Evolutionary conservation across 1,140 invertebrate genomes (phyloP).

Genomic region (Sesamia nonagrioides): DNA sequence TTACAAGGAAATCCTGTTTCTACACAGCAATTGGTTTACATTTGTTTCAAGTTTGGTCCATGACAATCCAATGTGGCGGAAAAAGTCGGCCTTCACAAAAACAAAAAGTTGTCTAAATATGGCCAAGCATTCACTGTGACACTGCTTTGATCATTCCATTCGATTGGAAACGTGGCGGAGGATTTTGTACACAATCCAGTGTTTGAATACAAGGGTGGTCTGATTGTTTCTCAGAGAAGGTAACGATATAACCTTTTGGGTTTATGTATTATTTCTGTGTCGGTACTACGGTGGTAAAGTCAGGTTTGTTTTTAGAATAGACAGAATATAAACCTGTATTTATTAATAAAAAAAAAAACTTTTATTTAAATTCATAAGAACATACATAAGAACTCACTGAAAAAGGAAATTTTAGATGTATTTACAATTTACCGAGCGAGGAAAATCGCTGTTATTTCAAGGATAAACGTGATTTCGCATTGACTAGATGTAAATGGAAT

Average conservation of each 20-base stretch:
- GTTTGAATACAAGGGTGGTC: not conserved
- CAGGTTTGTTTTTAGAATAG: not conserved
- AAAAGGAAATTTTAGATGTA: conserved; percentile 24
- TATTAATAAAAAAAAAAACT: not conserved
- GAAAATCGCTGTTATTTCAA: conserved; percentile 37
- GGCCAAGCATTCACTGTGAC: conserved; percentile 29
- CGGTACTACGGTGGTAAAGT: not conserved
- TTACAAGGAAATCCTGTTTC: conserved; percentile 36
- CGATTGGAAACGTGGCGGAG: conserved; percentile 9
- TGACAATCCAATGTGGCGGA: conserved; percentile 25
- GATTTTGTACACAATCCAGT: not conserved
- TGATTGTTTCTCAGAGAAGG: not conserved
- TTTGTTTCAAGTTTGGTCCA: conserved; percentile 19
- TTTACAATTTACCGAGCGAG: conserved; percentile 12
- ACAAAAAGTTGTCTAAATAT: conserved; percentile 40
- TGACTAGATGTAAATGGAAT: conserved; percentile 43
- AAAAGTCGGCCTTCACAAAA: conserved; percentile 5
- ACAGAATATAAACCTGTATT: not conserved
- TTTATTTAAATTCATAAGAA: not conserved
- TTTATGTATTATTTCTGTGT: not conserved
- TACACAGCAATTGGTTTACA: conserved; percentile 2
- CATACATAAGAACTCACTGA: not conserved
- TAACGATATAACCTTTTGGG: not conserved
- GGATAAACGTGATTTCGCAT: conserved; percentile 41
- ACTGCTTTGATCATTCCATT: conserved; percentile 16